A percentile compares a stretch with the other conserved stretches of the same genome.
Evolutionary conservation across 2,797 vertebrate genomes (phyloP).

Genomic region (Myoxocephalus aenaeus): DNA sequence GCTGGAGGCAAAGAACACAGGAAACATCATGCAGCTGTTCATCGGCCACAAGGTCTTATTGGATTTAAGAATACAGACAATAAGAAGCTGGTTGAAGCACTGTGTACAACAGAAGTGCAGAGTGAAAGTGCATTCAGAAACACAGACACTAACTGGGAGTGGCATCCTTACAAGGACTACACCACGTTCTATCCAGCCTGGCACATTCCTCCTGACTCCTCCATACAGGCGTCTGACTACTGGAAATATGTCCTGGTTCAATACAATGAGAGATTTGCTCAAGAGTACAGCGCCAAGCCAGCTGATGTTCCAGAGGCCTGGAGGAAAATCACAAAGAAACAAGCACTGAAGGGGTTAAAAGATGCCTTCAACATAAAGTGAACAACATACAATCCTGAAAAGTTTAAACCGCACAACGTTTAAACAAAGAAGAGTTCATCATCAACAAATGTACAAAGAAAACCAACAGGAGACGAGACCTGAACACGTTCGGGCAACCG

Average conservation of each 20-base stretch:
- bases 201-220: conserved; percentile 65
- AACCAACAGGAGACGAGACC: rapidly evolving
- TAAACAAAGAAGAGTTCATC: not conserved
- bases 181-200: conserved; percentile 58
- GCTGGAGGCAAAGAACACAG: conserved; percentile 63
- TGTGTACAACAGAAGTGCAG: conserved; percentile 63
- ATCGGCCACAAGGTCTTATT: conserved; percentile 65
- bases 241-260: conserved; percentile 75
- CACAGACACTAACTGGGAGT: rapidly evolving
- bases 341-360: conserved; percentile 57
- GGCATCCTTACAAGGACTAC: conserved; percentile 46
- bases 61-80: rapidly evolving
- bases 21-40: conserved; percentile 62
- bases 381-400: not conserved
- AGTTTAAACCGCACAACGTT: not conserved
- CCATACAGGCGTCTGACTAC: conserved; percentile 65
- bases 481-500: too few species aligned
- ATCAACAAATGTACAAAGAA: not conserved
- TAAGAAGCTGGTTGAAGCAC: rapidly evolving
- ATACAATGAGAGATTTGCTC: conserved; percentile 66
- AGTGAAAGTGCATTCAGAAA: rapidly evolving
- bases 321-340: conserved; percentile 56
- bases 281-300: conserved; percentile 16
- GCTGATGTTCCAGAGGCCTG: conserved; percentile 72
- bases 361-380: conserved; percentile 56